These are phyloP conservation scores for Bagarius yarrelli DNA, from an alignment of 2,113 vertebrate species.

Conservation along the genomic window DNA sequence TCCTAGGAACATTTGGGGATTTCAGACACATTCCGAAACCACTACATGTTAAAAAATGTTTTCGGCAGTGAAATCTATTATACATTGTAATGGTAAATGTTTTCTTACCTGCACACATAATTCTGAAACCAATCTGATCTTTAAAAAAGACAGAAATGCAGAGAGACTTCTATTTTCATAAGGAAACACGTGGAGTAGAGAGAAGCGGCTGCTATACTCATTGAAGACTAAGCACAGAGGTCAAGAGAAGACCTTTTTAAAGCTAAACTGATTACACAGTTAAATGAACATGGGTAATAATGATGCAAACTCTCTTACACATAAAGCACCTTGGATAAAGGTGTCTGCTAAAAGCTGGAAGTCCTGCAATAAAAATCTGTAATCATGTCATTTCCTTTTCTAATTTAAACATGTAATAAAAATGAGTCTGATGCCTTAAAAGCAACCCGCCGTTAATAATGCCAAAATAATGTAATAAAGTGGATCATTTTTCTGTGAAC, in stretches of 20 bases:
- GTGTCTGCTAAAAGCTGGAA: background rate
- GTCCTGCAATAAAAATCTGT: background rate
- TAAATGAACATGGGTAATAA: background rate
- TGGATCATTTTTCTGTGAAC: slow-evolving; percentile 19
- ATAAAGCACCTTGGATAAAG: background rate
- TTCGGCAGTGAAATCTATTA: background rate
- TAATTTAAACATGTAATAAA: background rate
- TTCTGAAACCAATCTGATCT: background rate
- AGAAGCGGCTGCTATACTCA: slow-evolving; percentile 1
- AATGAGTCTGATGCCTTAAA: slow-evolving; percentile 12
- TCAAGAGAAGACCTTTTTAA: background rate
- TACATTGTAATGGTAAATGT: background rate
- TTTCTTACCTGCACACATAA: background rate
- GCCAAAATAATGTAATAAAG: background rate
- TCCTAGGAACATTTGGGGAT: background rate
- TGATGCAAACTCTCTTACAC: background rate
- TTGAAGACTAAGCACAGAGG: slow-evolving; percentile 4
- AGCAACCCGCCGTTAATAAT: background rate
- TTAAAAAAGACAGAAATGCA: slow-evolving; percentile 63
- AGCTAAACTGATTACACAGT: background rate
- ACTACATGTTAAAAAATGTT: background rate
- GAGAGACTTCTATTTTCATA: slow-evolving; percentile 71
- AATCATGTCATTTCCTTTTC: background rate
- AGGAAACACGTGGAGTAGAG: slow-evolving; percentile 72
- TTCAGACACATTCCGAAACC: background rate